A percentile compares a stretch with the other conserved stretches of the same genome.
Evolutionary conservation across 2,888 invertebrate genomes (phyloP).

Genomic region (Desoria tigrina): DNA sequence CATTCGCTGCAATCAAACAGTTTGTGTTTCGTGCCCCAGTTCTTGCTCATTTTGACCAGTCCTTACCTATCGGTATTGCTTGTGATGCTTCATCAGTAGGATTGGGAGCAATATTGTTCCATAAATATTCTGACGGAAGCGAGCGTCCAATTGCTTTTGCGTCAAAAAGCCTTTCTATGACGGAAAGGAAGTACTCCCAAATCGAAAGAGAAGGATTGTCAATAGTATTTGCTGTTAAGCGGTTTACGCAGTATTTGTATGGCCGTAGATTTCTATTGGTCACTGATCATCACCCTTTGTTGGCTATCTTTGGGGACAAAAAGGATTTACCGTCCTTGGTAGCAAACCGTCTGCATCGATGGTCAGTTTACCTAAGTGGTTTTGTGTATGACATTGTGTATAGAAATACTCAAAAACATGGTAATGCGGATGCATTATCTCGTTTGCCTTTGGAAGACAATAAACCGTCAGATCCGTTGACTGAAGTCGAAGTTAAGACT

Average conservation of each 20-base stretch:
- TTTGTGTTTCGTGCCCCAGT: slow-evolving; percentile 42
- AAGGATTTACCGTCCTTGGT: slow-evolving; percentile 51
- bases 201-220: slow-evolving; percentile 56
- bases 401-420: slow-evolving; percentile 47
- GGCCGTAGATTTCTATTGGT: slow-evolving; percentile 57
- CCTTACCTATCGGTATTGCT: slow-evolving; percentile 54
- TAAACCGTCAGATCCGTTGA: slow-evolving; percentile 53
- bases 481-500: background rate
- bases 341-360: too few relatives aligned
- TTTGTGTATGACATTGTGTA: slow-evolving; percentile 55
- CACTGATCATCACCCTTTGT: slow-evolving; percentile 57
- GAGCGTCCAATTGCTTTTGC: slow-evolving; percentile 56
- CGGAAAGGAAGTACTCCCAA: slow-evolving; percentile 56
- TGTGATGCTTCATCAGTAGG: too few relatives aligned
- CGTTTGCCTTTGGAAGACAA: slow-evolving; percentile 54
- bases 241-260: slow-evolving; percentile 56
- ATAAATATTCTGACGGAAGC: background rate
- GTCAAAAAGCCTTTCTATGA: slow-evolving; percentile 55
- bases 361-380: slow-evolving; percentile 51
- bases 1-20: too few relatives aligned
- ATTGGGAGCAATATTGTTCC: slow-evolving; percentile 54
- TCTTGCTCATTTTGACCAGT: slow-evolving; percentile 54
- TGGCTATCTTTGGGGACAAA: slow-evolving; percentile 54
- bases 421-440: too few relatives aligned
- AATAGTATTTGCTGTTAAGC: too few relatives aligned